Evolutionary conservation across 1,140 invertebrate species (phyloP), one percentile per base, ranked within the genome.

Genomic region (Drosophila ogumai): DNA sequence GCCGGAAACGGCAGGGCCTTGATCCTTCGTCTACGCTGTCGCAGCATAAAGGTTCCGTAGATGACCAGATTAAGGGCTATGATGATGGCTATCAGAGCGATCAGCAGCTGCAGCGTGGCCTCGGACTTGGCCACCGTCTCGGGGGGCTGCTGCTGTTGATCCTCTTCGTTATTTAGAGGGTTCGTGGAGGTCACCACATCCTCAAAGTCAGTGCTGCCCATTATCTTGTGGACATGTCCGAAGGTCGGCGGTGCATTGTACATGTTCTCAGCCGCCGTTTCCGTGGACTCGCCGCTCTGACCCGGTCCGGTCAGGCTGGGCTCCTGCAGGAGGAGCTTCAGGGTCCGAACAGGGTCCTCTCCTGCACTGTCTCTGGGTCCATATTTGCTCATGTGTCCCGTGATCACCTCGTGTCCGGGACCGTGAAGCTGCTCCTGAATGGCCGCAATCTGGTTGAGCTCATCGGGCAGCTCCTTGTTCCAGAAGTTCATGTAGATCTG

Each of bases 11-110:
- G 78, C 54, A 91, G 54, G 0, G 73, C 54, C 4, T 67, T 79
- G 31, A 61, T 69, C 8, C 73, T 68, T 34, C 90, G 87, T 19
- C 82, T 85, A 13, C 90, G 87, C 41, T 91, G 86, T 3, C 91
- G 77, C 38, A 92, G 3, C 40, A 92, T 31, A 31, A 92, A 92
- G 7, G 90, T 91, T 0, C 78, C 80, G 34, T 92, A 86, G 19
- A 92, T 92, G 36, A 82, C 69, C 15, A 98, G 91, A 92, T 98
- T 99, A 13, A 98, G 93, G n/a, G 97, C 93, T 2, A 99, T 93
- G 85, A 99, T 96, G 25, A 96, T 93, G 40, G 96, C 94, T 17
- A 96, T 96, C 25, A 98, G 94, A 0, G 96, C 95, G 13, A 98
- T 95, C 46, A 97, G 94, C 47, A 98, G 93, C 55, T 95, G 95